These are phyloP conservation scores for Sigmodon hispidus DNA, from an alignment of 2,113 vertebrate genomes.

Conservation along the genomic window DNA sequence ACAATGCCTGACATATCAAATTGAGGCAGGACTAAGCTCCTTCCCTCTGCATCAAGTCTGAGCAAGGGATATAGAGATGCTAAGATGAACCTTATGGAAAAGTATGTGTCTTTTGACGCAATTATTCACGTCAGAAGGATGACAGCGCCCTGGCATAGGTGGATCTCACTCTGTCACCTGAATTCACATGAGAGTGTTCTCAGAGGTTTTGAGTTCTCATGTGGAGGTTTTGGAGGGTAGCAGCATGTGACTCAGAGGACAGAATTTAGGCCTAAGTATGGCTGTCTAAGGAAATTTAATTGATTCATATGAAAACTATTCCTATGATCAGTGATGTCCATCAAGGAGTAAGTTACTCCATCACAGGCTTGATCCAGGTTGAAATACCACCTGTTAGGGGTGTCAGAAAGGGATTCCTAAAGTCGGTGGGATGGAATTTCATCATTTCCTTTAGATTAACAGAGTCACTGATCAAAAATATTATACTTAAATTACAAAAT, in stretches of 20 bases:
- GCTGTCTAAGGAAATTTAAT: not conserved
- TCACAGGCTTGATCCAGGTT: not conserved
- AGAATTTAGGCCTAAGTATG: not conserved
- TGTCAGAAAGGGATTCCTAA: not conserved
- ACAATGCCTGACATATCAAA: no score
- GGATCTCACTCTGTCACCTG: not conserved
- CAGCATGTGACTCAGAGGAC: not conserved
- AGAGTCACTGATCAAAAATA: not conserved
- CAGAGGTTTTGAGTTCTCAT: not conserved
- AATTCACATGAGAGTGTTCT: not conserved
- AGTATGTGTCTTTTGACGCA: not conserved
- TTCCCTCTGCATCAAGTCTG: no score
- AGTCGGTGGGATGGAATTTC: not conserved
- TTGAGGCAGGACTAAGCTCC: no score
- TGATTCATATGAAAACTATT: not conserved
- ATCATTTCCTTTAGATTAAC: not conserved
- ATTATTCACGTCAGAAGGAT: not conserved
- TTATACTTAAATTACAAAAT: not conserved
- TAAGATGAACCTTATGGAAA: not conserved
- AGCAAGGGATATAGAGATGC: not conserved
- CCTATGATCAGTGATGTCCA: not conserved
- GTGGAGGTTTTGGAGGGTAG: not conserved
- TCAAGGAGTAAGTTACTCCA: not conserved
- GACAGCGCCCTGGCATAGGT: no score
- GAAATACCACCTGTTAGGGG: not conserved